Conservation (phyloP, 2,888 invertebrate species). For the Balanococcus diminutus region DNA sequence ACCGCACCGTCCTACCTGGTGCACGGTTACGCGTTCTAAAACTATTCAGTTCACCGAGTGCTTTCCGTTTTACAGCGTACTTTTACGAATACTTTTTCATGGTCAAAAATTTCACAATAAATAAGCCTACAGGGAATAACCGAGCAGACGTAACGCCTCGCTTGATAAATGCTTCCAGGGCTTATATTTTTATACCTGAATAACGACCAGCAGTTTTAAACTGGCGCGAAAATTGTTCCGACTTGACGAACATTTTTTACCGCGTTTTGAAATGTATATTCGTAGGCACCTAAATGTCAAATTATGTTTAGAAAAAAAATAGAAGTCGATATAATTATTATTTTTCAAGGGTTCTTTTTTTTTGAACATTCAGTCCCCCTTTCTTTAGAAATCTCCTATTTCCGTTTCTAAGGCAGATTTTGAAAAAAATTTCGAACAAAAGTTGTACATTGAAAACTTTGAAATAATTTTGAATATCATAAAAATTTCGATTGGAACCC, state of each 20-base stretch:
- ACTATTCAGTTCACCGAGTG: not conserved
- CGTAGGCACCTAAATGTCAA: no score
- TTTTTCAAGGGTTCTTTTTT: no score
- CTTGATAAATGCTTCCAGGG: constrained; percentile 11
- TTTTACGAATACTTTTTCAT: constrained; percentile 27
- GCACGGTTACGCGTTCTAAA: not conserved
- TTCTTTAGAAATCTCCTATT: no score
- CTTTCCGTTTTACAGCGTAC: not conserved
- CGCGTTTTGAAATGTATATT: not conserved
- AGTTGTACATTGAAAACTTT: no score
- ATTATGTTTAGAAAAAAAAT: no score
- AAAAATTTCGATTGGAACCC: no score
- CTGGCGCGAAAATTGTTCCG: not conserved
- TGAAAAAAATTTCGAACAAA: no score
- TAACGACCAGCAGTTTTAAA: not conserved
- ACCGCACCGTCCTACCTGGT: not conserved
- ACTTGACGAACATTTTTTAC: constrained; percentile 12
- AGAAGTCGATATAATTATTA: no score
- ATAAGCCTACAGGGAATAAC: not conserved
- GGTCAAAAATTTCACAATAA: constrained; percentile 31
- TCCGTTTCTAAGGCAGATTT: no score
- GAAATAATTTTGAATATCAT: no score
- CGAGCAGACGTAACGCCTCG: constrained; percentile 14
- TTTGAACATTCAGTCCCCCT: no score
- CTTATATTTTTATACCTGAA: constrained; percentile 31